These are phyloP conservation scores for Microcebus jonahi DNA, from an alignment of 2,113 vertebrate species.

Conservation along the genomic window DNA sequence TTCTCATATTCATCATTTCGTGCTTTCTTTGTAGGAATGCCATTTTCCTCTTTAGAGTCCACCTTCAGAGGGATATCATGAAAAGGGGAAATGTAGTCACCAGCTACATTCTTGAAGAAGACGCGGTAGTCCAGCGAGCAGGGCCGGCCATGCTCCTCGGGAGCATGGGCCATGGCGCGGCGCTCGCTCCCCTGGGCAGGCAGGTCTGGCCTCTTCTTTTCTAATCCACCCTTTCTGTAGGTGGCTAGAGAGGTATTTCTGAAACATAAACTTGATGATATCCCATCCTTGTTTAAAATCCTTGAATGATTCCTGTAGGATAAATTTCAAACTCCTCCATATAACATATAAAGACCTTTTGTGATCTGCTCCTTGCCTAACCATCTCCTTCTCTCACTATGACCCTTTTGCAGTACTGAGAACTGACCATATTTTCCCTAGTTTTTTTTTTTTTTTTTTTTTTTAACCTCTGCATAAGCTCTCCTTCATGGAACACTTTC, in stretches of 20 bases:
- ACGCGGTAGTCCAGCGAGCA: no score
- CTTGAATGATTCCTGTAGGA: not conserved
- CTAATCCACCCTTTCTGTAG: not conserved
- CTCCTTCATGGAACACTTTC: not conserved
- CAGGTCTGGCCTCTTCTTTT: not conserved
- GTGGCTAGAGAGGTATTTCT: not conserved
- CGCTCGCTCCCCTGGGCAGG: no score
- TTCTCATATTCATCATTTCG: conserved; percentile 84
- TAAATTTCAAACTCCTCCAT: not conserved
- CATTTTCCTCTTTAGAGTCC: conserved; percentile 85
- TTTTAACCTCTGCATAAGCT: not conserved
- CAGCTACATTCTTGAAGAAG: conserved; percentile 85
- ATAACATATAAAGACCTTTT: not conserved
- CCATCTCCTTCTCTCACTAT: not conserved
- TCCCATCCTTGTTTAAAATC: conserved; percentile 7
- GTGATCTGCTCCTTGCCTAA: not conserved
- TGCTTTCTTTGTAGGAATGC: conserved; percentile 85
- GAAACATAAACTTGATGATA: conserved; percentile 18
- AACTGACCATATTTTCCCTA: not conserved
- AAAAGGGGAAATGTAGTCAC: conserved; percentile 96
- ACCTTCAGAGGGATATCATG: conserved; percentile 95
- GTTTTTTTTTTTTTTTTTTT: not conserved
- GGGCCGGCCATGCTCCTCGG: no score
- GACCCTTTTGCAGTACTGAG: not conserved
- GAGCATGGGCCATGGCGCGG: no score